Evolutionary conservation across 1,140 invertebrate genomes (phyloP).

Genomic region (Bombus confusus): DNA sequence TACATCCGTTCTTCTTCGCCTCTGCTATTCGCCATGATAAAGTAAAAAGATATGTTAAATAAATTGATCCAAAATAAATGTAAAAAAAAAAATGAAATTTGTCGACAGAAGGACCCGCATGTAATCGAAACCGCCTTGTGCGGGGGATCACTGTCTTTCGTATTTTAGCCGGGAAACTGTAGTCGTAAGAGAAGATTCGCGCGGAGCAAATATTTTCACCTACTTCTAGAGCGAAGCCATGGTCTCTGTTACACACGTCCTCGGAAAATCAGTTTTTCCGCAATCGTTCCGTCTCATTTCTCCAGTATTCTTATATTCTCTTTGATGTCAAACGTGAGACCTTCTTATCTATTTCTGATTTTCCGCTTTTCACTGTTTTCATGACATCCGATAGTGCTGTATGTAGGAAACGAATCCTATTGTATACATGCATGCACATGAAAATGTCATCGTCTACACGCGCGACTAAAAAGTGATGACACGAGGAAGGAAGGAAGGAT

Average conservation of each 20-base stretch:
- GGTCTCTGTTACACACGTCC: not conserved
- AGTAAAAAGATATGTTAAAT: no score
- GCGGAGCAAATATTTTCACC: slow-evolving; percentile 6
- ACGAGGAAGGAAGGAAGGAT: not conserved
- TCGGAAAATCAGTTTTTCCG: slow-evolving; percentile 29
- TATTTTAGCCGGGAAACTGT: not conserved
- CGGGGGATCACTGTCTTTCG: not conserved
- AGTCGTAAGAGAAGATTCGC: not conserved
- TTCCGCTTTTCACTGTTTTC: not conserved
- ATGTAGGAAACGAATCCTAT: not conserved
- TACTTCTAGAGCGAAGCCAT: not conserved
- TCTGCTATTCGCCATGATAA: no score
- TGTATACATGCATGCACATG: not conserved
- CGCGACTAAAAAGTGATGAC: not conserved
- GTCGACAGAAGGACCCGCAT: not conserved
- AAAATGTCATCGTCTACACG: no score
- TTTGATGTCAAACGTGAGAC: not conserved
- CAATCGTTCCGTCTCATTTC: slow-evolving; percentile 23
- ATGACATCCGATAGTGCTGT: not conserved
- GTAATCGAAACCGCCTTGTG: no score
- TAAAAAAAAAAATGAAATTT: not conserved
- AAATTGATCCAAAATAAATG: not conserved
- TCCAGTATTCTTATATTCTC: slow-evolving; percentile 35
- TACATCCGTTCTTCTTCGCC: no score
- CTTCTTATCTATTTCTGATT: not conserved